phyloP scores from a whole-genome alignment of 2,888 invertebrate genomes.

The Drosophila eohydei region DNA sequence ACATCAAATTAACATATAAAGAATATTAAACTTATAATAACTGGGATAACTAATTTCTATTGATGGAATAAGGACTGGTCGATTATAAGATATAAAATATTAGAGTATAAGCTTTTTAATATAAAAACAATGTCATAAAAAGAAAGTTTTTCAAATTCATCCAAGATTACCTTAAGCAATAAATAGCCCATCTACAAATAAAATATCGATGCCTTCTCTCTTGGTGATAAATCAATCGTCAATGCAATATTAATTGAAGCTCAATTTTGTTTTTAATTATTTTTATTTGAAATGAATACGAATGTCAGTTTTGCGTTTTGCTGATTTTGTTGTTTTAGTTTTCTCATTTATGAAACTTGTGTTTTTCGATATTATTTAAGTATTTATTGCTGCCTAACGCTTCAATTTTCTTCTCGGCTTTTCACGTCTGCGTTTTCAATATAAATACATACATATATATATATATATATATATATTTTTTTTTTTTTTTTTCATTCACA shows the following conservation, averaged over 20 bases:
- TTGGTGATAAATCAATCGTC: neutral
- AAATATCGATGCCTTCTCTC: neutral
- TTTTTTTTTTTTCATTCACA: too few species aligned
- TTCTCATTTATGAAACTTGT: constrained; percentile 49
- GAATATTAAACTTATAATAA: neutral
- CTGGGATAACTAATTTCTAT: neutral
- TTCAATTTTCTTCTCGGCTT: constrained; percentile 47
- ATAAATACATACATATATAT: constrained; percentile 8
- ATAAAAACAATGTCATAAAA: neutral
- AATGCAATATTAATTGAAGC: constrained; percentile 32
- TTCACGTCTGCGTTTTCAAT: constrained; percentile 12
- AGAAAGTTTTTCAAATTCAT: neutral
- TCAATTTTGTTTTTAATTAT: constrained; percentile 55
- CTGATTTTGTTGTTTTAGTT: constrained; percentile 48
- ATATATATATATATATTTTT: neutral
- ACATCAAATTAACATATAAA: neutral
- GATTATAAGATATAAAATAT: neutral
- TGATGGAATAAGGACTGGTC: too few species aligned
- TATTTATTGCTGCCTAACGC: constrained; percentile 47
- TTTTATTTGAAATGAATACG: constrained; percentile 82
- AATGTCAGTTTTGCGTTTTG: constrained; percentile 74
- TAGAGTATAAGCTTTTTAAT: too few species aligned
- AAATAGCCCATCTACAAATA: neutral
- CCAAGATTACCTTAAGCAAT: neutral
- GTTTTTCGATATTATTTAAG: constrained; percentile 55